Evolutionary conservation across 2,888 invertebrate species (phyloP).

Genomic region (Volucella zonaria): DNA sequence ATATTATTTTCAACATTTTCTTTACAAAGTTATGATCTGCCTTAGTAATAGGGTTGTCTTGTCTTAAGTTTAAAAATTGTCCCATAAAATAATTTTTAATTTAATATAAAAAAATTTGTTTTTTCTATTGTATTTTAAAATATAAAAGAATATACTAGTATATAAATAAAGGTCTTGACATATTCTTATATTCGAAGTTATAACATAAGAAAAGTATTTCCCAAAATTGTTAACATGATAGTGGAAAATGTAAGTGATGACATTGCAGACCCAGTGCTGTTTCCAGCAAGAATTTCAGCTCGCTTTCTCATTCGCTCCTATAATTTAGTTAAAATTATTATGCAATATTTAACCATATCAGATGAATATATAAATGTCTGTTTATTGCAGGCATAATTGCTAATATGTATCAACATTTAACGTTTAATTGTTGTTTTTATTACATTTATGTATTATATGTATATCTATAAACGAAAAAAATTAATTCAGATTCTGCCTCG

Average conservation of each 20-base stretch:
- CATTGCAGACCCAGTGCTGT: slow-evolving; percentile 82
- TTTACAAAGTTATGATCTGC: not conserved
- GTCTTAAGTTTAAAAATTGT: slow-evolving; percentile 24
- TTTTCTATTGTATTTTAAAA: slow-evolving; percentile 48
- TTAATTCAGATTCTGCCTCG: too few relatives aligned
- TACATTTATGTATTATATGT: too few relatives aligned
- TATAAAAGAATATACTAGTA: slow-evolving; percentile 40
- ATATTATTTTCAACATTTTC: not conserved
- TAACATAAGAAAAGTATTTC: slow-evolving; percentile 79
- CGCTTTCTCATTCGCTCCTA: slow-evolving; percentile 85
- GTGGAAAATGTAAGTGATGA: slow-evolving; percentile 81
- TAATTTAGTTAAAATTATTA: slow-evolving; percentile 7
- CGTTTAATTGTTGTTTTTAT: too few relatives aligned
- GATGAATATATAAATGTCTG: too few relatives aligned
- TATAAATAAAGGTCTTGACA: slow-evolving; percentile 51
- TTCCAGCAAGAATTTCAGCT: slow-evolving; percentile 85
- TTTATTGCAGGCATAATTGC: too few relatives aligned
- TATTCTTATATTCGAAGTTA: slow-evolving; percentile 77
- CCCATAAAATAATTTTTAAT: slow-evolving; percentile 27
- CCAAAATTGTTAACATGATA: slow-evolving; percentile 79
- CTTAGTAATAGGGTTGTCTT: slow-evolving; percentile 20
- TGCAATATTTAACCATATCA: too few relatives aligned
- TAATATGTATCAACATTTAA: too few relatives aligned
- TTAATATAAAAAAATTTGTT: slow-evolving; percentile 6
- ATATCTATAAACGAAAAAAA: too few relatives aligned